phyloP scores from a whole-genome alignment of 2,888 invertebrate species.

The Cinara cedri region DNA sequence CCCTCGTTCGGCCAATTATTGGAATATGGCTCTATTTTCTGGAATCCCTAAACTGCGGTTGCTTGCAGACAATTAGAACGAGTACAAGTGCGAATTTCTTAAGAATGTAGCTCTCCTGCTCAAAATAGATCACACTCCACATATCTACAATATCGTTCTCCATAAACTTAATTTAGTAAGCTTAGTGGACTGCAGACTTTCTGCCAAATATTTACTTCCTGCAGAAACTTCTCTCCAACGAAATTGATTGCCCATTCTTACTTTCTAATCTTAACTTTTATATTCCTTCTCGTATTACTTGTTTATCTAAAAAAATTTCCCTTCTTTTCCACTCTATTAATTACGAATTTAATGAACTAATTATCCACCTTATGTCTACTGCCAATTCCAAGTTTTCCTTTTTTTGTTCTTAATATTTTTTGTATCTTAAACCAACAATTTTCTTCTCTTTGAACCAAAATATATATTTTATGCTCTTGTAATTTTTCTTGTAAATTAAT shows the following conservation, averaged over 20 bases:
- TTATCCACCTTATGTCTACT: background rate
- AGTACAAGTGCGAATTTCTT: no score
- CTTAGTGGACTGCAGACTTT: background rate
- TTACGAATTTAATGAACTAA: background rate
- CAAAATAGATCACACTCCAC: no score
- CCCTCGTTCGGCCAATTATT: no score
- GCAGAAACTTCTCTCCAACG: background rate
- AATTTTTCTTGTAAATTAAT: no score
- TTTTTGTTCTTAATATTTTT: background rate
- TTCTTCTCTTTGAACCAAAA: no score
- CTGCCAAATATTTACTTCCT: background rate
- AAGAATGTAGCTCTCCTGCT: no score
- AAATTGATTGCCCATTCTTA: background rate
- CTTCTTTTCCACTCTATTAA: background rate
- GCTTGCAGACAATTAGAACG: no score
- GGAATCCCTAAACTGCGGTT: no score
- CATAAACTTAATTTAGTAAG: background rate
- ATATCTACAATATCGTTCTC: background rate
- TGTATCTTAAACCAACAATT: no score
- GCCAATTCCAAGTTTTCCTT: background rate
- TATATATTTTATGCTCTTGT: no score
- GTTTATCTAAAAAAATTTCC: background rate
- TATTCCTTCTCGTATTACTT: background rate
- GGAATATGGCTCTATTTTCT: no score
- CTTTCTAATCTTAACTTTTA: background rate